Conservation (phyloP, 1,140 invertebrate genomes). For the Magallana ariakensis region DNA sequence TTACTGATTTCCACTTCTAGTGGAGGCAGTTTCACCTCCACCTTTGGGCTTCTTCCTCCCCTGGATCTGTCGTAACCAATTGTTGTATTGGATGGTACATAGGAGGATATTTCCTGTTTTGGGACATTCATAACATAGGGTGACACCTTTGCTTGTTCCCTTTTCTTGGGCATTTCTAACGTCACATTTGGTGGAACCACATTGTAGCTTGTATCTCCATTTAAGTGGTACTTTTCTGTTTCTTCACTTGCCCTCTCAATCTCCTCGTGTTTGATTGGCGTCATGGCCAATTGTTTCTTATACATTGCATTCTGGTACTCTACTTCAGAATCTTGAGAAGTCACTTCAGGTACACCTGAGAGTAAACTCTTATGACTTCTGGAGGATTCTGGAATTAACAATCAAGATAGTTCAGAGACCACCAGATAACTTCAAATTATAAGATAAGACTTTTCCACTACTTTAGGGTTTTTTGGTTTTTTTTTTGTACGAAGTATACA, state of each 20-base stretch:
- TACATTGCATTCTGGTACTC: constrained; percentile 77
- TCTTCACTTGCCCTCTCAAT: constrained; percentile 57
- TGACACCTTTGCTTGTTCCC: constrained; percentile 72
- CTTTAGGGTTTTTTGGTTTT: no score
- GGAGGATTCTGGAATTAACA: constrained; percentile 49
- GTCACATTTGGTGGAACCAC: constrained; percentile 40
- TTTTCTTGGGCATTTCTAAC: constrained; percentile 51
- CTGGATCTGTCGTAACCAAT: constrained; percentile 50
- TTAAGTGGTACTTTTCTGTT: constrained; percentile 44
- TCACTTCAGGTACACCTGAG: constrained; percentile 87
- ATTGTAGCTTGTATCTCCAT: background rate
- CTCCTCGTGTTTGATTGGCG: constrained; percentile 74
- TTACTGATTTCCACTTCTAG: constrained; percentile 71
- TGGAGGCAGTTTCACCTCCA: constrained; percentile 65
- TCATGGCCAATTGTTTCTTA: constrained; percentile 65
- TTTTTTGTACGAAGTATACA: background rate
- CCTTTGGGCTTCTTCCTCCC: constrained; percentile 66
- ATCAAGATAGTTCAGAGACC: background rate
- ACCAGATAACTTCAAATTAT: no score
- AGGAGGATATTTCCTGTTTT: constrained; percentile 63
- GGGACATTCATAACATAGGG: constrained; percentile 67
- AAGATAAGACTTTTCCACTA: no score
- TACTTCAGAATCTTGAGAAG: constrained; percentile 83
- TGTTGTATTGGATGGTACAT: constrained; percentile 42
- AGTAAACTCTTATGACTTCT: constrained; percentile 73